Conservation (phyloP, 2,888 invertebrate species). For the Lochmaea capreae region DNA sequence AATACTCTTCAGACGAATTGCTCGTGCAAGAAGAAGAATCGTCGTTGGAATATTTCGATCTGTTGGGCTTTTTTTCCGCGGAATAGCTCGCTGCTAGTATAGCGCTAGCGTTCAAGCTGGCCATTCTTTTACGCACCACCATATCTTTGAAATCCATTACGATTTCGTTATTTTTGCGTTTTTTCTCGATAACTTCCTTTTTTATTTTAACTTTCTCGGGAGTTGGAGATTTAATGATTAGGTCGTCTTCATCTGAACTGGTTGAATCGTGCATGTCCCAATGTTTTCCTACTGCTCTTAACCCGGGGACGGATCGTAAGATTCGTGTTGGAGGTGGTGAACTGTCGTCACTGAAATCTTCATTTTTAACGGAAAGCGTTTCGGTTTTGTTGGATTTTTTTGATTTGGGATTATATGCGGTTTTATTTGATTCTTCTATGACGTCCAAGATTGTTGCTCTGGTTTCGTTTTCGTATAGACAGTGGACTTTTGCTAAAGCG, state of each 20-base stretch:
- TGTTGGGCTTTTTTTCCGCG: constrained; percentile 71
- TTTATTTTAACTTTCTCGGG: constrained; percentile 60
- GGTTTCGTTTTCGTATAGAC: constrained; percentile 90
- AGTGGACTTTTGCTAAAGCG: constrained; percentile 90
- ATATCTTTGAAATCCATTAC: constrained; percentile 88
- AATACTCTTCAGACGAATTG: constrained; percentile 68
- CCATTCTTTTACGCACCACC: constrained; percentile 91
- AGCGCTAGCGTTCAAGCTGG: constrained; percentile 90
- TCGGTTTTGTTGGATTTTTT: constrained; percentile 30
- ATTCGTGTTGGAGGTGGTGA: constrained; percentile 67
- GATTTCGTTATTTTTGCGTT: constrained; percentile 72
- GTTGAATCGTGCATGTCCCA: constrained; percentile 84
- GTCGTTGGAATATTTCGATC: constrained; percentile 71
- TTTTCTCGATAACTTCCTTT: constrained; percentile 62
- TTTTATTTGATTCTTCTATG: constrained; percentile 44
- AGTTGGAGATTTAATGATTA: constrained; percentile 51
- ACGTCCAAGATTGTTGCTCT: constrained; percentile 73
- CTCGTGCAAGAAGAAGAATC: constrained; percentile 64
- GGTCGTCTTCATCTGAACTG: constrained; percentile 68
- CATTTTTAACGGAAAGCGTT: constrained; percentile 44
- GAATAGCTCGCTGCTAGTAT: constrained; percentile 89
- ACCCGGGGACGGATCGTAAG: constrained; percentile 78
- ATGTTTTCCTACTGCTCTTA: constrained; percentile 82
- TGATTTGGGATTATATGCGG: constrained; percentile 33
- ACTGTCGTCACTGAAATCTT: constrained; percentile 41